phyloP scores from a whole-genome alignment of 2,888 invertebrate genomes.

The Graphium colonna region DNA sequence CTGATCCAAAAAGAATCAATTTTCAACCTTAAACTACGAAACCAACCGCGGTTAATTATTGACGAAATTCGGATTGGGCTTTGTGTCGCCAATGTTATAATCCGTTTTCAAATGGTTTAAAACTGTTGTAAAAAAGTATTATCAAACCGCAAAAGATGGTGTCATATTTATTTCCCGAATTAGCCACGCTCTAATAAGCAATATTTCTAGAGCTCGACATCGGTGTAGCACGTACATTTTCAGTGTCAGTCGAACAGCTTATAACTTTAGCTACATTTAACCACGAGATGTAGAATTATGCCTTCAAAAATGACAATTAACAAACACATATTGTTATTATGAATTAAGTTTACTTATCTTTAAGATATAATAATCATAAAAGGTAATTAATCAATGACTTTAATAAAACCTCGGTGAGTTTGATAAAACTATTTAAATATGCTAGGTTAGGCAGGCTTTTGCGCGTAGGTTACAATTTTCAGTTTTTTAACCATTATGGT shows the following conservation, averaged over 20 bases:
- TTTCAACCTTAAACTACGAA: slow-evolving; percentile 11
- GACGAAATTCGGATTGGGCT: slow-evolving; percentile 1
- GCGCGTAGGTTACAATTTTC: too few relatives aligned
- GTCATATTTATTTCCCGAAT: slow-evolving; percentile 6
- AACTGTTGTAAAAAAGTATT: slow-evolving; percentile 7
- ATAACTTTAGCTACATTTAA: too few relatives aligned
- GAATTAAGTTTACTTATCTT: too few relatives aligned
- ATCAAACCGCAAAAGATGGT: slow-evolving; percentile 5
- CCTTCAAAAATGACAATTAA: too few relatives aligned
- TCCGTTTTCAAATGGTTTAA: slow-evolving; percentile 1
- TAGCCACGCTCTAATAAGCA: slow-evolving; percentile 6
- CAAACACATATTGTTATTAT: too few relatives aligned
- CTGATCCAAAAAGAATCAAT: neutral
- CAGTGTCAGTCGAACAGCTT: neutral
- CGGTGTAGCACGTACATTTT: neutral
- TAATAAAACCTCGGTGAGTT: too few relatives aligned
- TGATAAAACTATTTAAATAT: too few relatives aligned
- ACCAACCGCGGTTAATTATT: slow-evolving; percentile 2
- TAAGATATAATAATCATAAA: too few relatives aligned
- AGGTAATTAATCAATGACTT: too few relatives aligned
- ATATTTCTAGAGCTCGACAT: neutral
- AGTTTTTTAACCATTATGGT: too few relatives aligned
- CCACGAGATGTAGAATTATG: too few relatives aligned
- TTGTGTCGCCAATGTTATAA: neutral
- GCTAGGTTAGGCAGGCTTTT: too few relatives aligned